phyloP scores from a whole-genome alignment of 2,888 invertebrate species.

The Tineola bisselliella region DNA sequence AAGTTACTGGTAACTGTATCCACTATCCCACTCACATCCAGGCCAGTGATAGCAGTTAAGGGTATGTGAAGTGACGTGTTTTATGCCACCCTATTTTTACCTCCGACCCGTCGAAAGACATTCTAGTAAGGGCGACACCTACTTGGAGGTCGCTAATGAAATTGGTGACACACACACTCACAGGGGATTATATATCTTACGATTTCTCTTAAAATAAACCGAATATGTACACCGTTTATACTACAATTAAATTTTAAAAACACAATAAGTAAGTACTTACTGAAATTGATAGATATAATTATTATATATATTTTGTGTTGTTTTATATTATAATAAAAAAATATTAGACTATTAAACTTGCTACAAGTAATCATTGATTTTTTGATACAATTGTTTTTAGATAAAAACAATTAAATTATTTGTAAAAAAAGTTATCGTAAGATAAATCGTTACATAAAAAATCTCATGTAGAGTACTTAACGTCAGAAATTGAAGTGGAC shows the following conservation, averaged over 20 bases:
- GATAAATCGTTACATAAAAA: background rate
- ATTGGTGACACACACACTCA: constrained; percentile 32
- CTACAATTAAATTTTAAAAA: too few species aligned
- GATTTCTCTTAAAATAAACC: constrained; percentile 20
- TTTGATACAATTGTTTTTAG: too few species aligned
- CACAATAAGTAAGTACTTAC: too few species aligned
- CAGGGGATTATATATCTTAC: constrained; percentile 14
- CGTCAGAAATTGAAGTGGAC: constrained; percentile 34
- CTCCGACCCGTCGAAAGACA: background rate
- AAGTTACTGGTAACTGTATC: background rate
- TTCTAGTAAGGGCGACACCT: background rate
- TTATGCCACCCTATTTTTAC: background rate
- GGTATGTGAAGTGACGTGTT: background rate
- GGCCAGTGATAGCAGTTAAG: background rate
- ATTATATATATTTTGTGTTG: too few species aligned
- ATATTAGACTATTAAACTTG: too few species aligned
- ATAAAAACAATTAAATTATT: too few species aligned
- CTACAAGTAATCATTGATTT: too few species aligned
- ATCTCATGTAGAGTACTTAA: constrained; percentile 23
- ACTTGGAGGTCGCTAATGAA: constrained; percentile 32
- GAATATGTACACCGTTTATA: too few species aligned
- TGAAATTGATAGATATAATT: too few species aligned
- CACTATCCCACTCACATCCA: background rate
- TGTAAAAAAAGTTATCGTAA: too few species aligned
- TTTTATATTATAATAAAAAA: too few species aligned